Evolutionary conservation across 2,113 vertebrate species (phyloP).

Genomic region (Salvelinus alpinus): DNA sequence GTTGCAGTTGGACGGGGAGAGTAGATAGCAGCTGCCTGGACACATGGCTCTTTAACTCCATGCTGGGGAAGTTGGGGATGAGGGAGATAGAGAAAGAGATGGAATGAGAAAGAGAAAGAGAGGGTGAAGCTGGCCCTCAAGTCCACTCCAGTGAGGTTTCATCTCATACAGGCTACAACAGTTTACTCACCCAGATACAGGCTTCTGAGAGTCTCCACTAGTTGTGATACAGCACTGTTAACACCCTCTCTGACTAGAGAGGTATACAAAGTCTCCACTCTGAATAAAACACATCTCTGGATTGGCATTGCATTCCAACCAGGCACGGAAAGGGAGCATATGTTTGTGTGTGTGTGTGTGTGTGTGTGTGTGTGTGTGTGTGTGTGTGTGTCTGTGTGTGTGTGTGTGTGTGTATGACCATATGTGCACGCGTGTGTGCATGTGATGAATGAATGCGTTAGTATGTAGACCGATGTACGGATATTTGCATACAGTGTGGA

Average conservation of each 20-base stretch:
- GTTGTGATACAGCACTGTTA: no score
- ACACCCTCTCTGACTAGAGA: no score
- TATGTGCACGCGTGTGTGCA: no score
- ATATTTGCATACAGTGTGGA: no score
- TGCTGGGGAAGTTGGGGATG: constrained; percentile 37
- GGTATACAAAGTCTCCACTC: not conserved
- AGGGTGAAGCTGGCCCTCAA: constrained; percentile 13
- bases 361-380: not conserved
- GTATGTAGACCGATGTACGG: not conserved
- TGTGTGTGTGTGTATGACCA: not conserved
- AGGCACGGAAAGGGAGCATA: not conserved
- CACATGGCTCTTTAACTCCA: constrained; percentile 67
- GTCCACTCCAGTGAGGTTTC: no score
- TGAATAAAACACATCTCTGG: not conserved
- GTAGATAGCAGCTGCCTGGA: constrained; percentile 59
- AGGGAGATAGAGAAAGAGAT: constrained; percentile 25
- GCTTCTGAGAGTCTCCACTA: no score
- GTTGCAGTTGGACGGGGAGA: constrained; percentile 51
- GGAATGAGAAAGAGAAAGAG: constrained; percentile 22
- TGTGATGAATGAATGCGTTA: no score
- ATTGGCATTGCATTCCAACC: not conserved
- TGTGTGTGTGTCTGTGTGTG: not conserved
- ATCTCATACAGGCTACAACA: no score
- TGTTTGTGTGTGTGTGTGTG: not conserved
- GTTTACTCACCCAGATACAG: no score